Evolutionary conservation across 2,113 vertebrate species (phyloP).

Genomic region (Piliocolobus tephrosceles): DNA sequence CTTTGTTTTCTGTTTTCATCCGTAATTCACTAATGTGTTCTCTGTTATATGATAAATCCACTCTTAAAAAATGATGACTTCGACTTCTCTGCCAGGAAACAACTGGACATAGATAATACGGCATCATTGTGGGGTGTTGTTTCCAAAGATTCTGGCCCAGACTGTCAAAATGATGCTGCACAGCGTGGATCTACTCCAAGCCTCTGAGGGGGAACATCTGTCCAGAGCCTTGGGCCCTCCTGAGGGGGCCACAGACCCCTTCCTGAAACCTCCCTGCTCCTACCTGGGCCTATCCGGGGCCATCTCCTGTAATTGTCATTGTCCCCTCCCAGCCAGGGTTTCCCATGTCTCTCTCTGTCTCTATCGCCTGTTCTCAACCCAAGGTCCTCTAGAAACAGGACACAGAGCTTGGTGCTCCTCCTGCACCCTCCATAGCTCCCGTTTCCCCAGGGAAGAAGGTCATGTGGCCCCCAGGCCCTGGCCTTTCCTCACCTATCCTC

Average conservation of each 20-base stretch:
- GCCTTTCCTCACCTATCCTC: not conserved
- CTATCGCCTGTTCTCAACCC: not conserved
- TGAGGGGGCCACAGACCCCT: accelerated
- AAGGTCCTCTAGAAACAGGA: accelerated
- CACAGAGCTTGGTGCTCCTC: too few relatives aligned
- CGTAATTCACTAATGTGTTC: not conserved
- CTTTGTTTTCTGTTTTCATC: too few relatives aligned
- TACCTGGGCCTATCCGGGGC: accelerated
- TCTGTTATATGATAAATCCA: not conserved
- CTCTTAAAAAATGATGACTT: not conserved
- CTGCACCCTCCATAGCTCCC: not conserved
- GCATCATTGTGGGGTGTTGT: accelerated
- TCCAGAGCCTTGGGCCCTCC: not conserved
- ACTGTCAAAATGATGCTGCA: accelerated
- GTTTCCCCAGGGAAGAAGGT: not conserved
- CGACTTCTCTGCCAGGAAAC: not conserved
- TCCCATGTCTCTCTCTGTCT: not conserved
- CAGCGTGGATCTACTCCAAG: not conserved
- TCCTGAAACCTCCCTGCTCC: accelerated
- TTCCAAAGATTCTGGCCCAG: accelerated
- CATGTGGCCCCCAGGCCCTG: accelerated
- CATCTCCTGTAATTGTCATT: not conserved
- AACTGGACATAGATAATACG: accelerated
- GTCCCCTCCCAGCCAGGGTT: not conserved
- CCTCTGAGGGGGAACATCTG: too few relatives aligned